These are phyloP conservation scores for Apostichopus californicus DNA, from an alignment of 35 echinoderm and acorn worm genomes.

Conservation along the genomic window DNA sequence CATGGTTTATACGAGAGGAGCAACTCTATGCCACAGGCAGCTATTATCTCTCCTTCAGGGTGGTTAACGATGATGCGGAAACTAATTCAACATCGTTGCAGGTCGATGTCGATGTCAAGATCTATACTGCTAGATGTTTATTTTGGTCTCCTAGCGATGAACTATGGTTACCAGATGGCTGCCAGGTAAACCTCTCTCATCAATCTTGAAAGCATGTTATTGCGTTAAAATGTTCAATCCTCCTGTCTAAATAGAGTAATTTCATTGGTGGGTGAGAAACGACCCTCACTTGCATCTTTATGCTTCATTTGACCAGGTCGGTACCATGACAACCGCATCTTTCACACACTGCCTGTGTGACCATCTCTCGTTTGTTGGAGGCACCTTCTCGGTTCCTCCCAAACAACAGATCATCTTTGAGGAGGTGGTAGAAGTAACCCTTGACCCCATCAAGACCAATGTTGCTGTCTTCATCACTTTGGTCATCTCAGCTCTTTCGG, in stretches of 20 bases:
- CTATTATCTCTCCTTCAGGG: slow-evolving; percentile 69
- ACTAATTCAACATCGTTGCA: background rate
- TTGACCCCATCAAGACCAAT: slow-evolving; percentile 3
- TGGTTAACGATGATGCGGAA: background rate
- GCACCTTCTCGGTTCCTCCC: slow-evolving; percentile 66
- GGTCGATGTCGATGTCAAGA: slow-evolving; percentile 68
- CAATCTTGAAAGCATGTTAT: no score
- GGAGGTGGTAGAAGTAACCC: background rate
- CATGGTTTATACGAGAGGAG: slow-evolving; percentile 79
- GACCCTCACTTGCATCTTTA: no score
- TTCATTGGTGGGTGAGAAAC: background rate
- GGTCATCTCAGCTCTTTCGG: background rate
- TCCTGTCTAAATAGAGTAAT: background rate
- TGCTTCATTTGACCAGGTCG: slow-evolving; percentile 59
- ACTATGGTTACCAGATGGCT: slow-evolving; percentile 81
- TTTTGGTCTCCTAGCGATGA: slow-evolving; percentile 75
- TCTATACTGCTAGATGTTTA: slow-evolving; percentile 78
- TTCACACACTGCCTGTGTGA: slow-evolving; percentile 84
- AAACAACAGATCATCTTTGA: slow-evolving; percentile 55
- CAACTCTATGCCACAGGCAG: slow-evolving; percentile 63
- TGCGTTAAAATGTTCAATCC: no score
- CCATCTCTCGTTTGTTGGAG: slow-evolving; percentile 77
- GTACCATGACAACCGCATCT: slow-evolving; percentile 63
- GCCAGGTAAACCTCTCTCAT: slow-evolving; percentile 56
- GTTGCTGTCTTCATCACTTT: background rate